Conservation (phyloP, 1,140 invertebrate genomes). For the Drosophila bocqueti region DNA sequence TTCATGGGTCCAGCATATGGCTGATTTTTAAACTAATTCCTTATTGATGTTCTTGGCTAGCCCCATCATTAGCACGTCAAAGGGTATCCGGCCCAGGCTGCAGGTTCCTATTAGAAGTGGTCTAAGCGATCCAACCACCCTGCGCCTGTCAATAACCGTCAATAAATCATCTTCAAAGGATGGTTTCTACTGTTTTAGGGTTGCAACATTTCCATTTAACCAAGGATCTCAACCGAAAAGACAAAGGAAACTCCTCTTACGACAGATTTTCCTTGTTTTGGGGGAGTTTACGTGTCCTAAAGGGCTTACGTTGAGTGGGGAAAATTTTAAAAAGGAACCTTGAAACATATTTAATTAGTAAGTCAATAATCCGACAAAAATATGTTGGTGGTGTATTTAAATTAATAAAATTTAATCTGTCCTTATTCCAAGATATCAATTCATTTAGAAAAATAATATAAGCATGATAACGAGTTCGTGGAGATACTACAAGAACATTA, state of each 20-base stretch:
- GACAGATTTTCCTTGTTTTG: conserved; percentile 7
- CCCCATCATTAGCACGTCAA: conserved; percentile 58
- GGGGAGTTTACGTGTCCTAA: conserved; percentile 10
- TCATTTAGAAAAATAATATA: too few relatives aligned
- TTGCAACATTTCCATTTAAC: conserved; percentile 14
- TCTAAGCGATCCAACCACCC: conserved; percentile 17
- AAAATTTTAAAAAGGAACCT: not conserved
- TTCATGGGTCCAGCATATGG: conserved; percentile 62
- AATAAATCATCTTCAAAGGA: conserved; percentile 57
- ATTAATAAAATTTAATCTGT: not conserved
- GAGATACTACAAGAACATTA: too few relatives aligned
- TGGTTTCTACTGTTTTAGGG: conserved; percentile 21
- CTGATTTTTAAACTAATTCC: conserved; percentile 19
- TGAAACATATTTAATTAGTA: not conserved
- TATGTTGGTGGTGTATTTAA: not conserved
- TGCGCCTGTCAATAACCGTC: conserved; percentile 40
- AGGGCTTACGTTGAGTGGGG: not conserved
- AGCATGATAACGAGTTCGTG: too few relatives aligned
- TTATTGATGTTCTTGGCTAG: conserved; percentile 18
- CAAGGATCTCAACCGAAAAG: conserved; percentile 10
- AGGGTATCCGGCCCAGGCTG: conserved; percentile 54
- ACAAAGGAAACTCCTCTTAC: not conserved
- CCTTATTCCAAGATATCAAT: not conserved
- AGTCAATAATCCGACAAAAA: not conserved
- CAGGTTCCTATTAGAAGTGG: conserved; percentile 40